Evolutionary conservation across 2,113 vertebrate species (phyloP), one percentile per base, ranked within the genome.

Genomic region (Neoarius graeffei): DNA sequence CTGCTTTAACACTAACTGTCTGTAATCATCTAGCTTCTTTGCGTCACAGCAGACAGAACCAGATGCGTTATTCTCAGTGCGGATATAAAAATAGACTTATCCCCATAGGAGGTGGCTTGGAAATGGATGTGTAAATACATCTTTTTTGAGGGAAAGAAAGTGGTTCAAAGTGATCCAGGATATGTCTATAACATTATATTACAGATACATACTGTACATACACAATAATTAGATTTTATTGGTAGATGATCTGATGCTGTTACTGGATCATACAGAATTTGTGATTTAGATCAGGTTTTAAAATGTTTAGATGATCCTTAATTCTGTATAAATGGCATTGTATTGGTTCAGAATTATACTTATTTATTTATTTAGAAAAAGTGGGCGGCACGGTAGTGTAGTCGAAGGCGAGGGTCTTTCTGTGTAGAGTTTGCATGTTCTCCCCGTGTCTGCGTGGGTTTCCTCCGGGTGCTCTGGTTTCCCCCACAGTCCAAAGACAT

Each of bases 151-250:
- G 74, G 19, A 23, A 88, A 85, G 64, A 35, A 82, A 69, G 54
- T 79, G 59, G 62, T 73, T 76, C 64, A 69, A 56, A 54, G n/a
- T 86, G 82, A 88, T 90, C 67, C 71, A 83, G 83, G 76, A 88
- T 87, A 76, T 66, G 86, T 80, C 60, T 88, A 27, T 30, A 87
- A 62, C 81, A 57, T 64, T 64, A 83, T 60, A 59, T 83, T 30
- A 79, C 27, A 30, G 19, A 59, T n/a, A 66, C 48, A 56, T 48
- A 56, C 48, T n/a, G 42, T 25, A 67, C 11, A 79, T n/a, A 82
- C 66, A 25, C 54, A 66, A 54, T 23, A 88, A n/a, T 76, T 79
- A 88, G 74, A 85, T 80, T 48, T 89, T 77, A 48, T 89, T 77
- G 50, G 3, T 83, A 62, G 7, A 35, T 62, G 85, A 77, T 89